These are phyloP conservation scores for Tachysurus fulvidraco DNA, from an alignment of 2,113 vertebrate species.

Conservation along the genomic window DNA sequence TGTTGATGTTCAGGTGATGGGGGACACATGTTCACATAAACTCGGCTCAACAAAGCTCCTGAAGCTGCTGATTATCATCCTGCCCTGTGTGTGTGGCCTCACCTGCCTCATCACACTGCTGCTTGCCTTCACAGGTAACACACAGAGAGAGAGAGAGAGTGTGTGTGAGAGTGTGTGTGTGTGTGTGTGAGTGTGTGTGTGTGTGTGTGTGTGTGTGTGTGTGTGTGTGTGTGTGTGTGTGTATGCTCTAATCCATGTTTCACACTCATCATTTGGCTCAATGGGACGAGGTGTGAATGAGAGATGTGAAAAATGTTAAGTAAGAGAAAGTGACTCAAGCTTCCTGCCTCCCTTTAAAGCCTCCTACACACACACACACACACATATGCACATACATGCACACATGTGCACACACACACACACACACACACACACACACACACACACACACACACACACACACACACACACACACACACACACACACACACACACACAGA, in stretches of 20 bases:
- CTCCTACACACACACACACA: conserved; percentile 24
- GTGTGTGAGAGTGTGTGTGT: neutral
- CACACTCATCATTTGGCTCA: neutral
- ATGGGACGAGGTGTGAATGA: conserved; percentile 1
- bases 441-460: conserved; percentile 24
- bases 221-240: conserved; percentile 20
- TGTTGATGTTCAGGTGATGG: conserved; percentile 73
- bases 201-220: neutral
- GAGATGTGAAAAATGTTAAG: conserved; percentile 33
- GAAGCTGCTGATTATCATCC: conserved; percentile 75
- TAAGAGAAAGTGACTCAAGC: conserved; percentile 30
- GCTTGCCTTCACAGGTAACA: conserved; percentile 75
- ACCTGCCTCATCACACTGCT: conserved; percentile 78
- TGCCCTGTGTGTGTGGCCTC: conserved; percentile 80
- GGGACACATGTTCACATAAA: conserved; percentile 76
- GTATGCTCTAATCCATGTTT: neutral
- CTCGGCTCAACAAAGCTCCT: conserved; percentile 72
- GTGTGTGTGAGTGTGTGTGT: neutral
- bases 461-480: conserved; percentile 1
- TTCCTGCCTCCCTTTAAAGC: neutral
- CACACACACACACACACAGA: neutral
- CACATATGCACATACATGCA: too few relatives aligned
- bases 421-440: neutral
- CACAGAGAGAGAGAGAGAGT: too few relatives aligned
- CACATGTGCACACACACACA: neutral